These are phyloP conservation scores for Monoplex corrugatus DNA, from an alignment of 2,888 invertebrate species.

Conservation along the genomic window DNA sequence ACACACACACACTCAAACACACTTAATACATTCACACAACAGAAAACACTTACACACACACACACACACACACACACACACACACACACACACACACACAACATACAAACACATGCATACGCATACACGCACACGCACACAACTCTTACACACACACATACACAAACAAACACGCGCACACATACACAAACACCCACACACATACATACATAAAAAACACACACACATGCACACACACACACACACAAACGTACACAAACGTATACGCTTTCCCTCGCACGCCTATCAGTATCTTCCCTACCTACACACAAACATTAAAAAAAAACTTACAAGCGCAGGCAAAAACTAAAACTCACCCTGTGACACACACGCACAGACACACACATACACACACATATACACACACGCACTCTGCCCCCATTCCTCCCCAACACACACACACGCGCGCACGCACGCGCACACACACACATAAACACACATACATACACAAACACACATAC, in stretches of 20 bases:
- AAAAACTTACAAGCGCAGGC: no score
- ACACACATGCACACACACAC: no score
- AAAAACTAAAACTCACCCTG: no score
- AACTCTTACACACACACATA: no score
- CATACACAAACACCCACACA: not conserved
- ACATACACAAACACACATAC: not conserved
- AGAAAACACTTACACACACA: not conserved
- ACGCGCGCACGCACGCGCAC: no score
- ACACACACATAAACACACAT: no score
- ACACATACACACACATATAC: not conserved
- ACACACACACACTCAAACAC: not conserved
- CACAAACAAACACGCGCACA: no score
- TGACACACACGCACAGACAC: no score
- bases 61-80: not conserved
- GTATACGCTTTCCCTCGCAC: not conserved
- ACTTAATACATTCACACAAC: not conserved
- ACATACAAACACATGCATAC: not conserved
- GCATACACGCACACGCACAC: not conserved
- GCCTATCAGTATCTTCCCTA: no score
- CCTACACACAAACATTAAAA: not conserved
- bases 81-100: not conserved
- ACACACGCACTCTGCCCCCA: not conserved
- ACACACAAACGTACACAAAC: no score
- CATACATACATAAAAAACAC: not conserved
- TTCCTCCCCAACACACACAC: no score